Base-by-base conservation (phyloP, 1,140 invertebrate genomes). In the Lysiphlebus fabarum region DNA sequence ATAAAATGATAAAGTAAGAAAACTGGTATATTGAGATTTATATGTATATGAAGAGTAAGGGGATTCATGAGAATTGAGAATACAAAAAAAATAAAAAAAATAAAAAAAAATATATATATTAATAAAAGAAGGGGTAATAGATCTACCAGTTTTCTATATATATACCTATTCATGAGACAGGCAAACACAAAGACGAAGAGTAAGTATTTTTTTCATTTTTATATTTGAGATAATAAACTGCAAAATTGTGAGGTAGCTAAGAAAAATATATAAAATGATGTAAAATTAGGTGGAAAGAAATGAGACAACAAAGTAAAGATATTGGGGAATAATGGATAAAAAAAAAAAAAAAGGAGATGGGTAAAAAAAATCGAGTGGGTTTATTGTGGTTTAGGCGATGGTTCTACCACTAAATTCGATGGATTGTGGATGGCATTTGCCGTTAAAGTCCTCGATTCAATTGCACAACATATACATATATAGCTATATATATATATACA, bases 351-450 rank as follows among this genome's bases (percentile, higher is more conserved):
- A 33, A 49, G 33, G 3, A 51, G n/a, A 34, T 6, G n/a, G n/a
- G 17, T 41, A 40, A 51, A 40, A 43, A 40, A 38, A 33, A 37
- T 43, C 48, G 51, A 60, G 58, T 55, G 53, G 58, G 38, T 60
- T 60, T 49, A 60, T 37, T 60, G 58, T 43, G 58, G 58, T 60
- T 60, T 60, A 60, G 53, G 58, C 58, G 58, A 55, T 60, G 53
- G 58, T 26, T 26, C 58, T 44, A 44, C 40, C 58, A 60, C 53
- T 60, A 60, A 60, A 53, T 53, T 55, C 58, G 45, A 54, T 26
- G 48, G 43, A 55, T 26, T 26, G 17, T 40, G 58, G 53, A 53
- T 54, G 58, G 50, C 58, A 33, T 60, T 60, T 53, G 45, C 17
- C 17, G 17, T 26, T 26, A 51, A 36, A 60, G 58, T 53, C 55